Evolutionary conservation across 2,797 vertebrate genomes (phyloP).

Genomic region (Psittacula echo): DNA sequence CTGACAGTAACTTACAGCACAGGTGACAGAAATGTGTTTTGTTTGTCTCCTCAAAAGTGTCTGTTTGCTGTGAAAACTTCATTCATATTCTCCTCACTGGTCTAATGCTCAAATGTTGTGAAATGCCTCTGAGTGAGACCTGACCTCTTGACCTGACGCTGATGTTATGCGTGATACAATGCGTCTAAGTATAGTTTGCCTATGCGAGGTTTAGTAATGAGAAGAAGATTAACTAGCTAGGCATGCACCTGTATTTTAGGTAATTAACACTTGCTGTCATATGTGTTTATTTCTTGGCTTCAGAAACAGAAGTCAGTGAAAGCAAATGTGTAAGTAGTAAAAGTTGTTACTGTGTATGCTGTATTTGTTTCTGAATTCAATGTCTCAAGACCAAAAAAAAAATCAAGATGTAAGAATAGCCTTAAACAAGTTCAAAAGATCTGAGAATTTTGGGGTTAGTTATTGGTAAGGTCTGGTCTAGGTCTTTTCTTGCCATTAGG

Average conservation of each 20-base stretch:
- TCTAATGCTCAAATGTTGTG: not conserved
- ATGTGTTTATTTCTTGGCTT: not conserved
- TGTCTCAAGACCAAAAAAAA: not conserved
- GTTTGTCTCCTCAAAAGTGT: not conserved
- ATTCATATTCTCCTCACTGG: not conserved
- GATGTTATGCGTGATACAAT: not conserved
- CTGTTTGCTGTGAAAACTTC: not conserved
- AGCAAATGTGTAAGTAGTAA: not conserved
- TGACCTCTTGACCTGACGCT: not conserved
- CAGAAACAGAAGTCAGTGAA: not conserved
- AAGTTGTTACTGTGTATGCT: not conserved
- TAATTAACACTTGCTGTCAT: not conserved
- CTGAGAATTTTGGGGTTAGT: not conserved
- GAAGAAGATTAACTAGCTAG: not conserved
- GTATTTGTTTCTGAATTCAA: not conserved
- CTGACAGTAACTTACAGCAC: not conserved
- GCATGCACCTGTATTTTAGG: not conserved
- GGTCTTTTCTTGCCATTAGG: not conserved
- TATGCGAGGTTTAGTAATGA: not conserved
- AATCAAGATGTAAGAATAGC: not conserved
- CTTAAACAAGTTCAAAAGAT: not conserved
- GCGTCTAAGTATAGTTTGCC: not conserved
- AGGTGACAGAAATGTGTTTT: not conserved
- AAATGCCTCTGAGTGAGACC: not conserved
- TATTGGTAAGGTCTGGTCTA: not conserved